These are phyloP conservation scores for Entomobrya proxima DNA, from an alignment of 2,888 invertebrate genomes.

Conservation along the genomic window DNA sequence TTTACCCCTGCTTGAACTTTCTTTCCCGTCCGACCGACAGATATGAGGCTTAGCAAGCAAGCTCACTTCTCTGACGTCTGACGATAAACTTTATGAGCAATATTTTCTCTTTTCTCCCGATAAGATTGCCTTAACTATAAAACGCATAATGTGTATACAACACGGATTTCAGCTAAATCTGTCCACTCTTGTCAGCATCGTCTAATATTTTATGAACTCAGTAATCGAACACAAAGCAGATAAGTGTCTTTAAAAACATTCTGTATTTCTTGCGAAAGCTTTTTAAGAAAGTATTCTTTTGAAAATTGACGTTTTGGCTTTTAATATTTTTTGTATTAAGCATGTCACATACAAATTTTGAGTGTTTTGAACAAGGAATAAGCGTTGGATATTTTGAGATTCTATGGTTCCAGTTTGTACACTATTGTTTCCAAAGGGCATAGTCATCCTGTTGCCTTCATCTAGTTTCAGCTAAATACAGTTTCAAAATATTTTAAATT, in stretches of 20 bases:
- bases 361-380: too few relatives aligned
- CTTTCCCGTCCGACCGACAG: neutral
- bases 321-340: too few relatives aligned
- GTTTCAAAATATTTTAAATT: too few relatives aligned
- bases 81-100: neutral
- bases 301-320: too few relatives aligned
- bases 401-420: too few relatives aligned
- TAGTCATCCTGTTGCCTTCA: too few relatives aligned
- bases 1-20: slow-evolving; percentile 40
- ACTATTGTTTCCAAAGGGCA: too few relatives aligned
- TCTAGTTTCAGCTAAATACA: too few relatives aligned
- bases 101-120: neutral
- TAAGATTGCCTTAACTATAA: neutral
- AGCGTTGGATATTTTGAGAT: too few relatives aligned
- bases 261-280: neutral
- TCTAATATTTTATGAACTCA: neutral
- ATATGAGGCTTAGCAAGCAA: neutral
- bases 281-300: too few relatives aligned
- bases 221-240: neutral
- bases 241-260: neutral
- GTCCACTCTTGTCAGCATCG: neutral
- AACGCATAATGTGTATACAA: neutral
- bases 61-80: neutral
- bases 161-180: slow-evolving; percentile 10
- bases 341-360: too few relatives aligned